Evolutionary conservation across 2,113 vertebrate genomes (phyloP).

Genomic region (Pterocles gutturalis): DNA sequence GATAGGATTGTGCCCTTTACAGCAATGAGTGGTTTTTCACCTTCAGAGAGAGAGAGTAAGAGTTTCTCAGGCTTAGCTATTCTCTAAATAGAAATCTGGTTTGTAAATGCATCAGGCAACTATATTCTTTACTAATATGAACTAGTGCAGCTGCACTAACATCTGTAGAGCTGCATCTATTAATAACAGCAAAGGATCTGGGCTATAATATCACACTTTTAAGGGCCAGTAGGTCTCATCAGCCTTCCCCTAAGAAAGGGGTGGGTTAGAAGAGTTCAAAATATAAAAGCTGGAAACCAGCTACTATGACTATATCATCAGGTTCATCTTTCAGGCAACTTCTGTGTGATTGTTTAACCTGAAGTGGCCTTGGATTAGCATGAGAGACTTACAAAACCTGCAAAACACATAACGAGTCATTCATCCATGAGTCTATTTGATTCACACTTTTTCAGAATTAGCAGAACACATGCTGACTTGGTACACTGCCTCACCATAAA

Average conservation of each 20-base stretch:
- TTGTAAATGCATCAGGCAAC: background rate
- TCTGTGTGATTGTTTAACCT: conserved; percentile 6
- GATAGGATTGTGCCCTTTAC: background rate
- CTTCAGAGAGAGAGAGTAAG: background rate
- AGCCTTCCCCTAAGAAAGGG: background rate
- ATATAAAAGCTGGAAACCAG: background rate
- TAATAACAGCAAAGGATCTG: background rate
- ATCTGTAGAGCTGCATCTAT: background rate
- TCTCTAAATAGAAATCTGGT: background rate
- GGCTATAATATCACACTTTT: background rate
- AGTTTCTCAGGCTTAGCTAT: background rate
- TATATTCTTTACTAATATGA: background rate
- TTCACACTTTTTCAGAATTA: background rate
- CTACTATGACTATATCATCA: background rate
- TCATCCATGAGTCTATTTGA: background rate
- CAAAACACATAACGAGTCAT: background rate
- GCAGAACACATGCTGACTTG: background rate
- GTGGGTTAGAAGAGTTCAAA: background rate
- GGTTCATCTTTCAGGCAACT: background rate
- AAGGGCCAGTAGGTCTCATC: background rate
- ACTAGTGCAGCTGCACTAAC: background rate
- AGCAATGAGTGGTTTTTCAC: background rate
- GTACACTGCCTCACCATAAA: background rate
- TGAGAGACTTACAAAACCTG: background rate
- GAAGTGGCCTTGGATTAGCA: background rate